Conservation (phyloP, 2,888 invertebrate species). For the Heteromurus nitidus region DNA sequence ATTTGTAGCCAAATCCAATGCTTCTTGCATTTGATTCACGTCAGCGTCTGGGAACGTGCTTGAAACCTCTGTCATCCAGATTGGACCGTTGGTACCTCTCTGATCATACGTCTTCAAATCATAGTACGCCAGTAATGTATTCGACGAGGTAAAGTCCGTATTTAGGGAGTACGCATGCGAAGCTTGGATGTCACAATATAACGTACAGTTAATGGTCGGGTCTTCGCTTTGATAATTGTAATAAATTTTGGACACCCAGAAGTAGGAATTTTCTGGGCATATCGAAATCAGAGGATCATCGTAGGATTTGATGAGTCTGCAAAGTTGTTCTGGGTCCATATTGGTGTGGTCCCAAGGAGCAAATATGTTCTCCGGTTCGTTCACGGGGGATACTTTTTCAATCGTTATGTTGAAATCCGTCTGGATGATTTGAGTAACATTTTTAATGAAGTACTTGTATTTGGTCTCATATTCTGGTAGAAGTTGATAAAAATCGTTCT, state of each 20-base stretch:
- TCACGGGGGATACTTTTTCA: constrained; percentile 65
- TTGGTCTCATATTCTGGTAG: constrained; percentile 42
- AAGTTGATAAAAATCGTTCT: constrained; percentile 55
- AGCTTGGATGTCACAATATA: constrained; percentile 44
- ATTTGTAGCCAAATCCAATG: constrained; percentile 62
- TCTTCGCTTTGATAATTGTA: constrained; percentile 39
- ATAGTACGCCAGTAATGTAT: constrained; percentile 60
- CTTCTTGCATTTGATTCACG: constrained; percentile 65
- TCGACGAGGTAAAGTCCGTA: constrained; percentile 43
- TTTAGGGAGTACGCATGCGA: constrained; percentile 66
- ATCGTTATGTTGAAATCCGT: constrained; percentile 57
- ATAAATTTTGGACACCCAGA: constrained; percentile 63
- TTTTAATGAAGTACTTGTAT: constrained; percentile 50
- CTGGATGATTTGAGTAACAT: constrained; percentile 49
- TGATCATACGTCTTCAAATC: constrained; percentile 46
- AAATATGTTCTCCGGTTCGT: constrained; percentile 69
- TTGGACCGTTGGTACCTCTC: constrained; percentile 37
- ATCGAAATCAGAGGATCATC: constrained; percentile 63
- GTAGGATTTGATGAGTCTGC: constrained; percentile 50
- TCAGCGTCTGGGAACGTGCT: constrained; percentile 55
- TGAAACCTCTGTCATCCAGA: constrained; percentile 70
- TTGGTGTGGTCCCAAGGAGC: constrained; percentile 69
- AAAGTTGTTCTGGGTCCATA: constrained; percentile 59
- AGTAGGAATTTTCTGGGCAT: constrained; percentile 69
- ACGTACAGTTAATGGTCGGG: constrained; percentile 32